Conservation (phyloP, 2,113 vertebrate species). For the Ciconia boyciana region DNA sequence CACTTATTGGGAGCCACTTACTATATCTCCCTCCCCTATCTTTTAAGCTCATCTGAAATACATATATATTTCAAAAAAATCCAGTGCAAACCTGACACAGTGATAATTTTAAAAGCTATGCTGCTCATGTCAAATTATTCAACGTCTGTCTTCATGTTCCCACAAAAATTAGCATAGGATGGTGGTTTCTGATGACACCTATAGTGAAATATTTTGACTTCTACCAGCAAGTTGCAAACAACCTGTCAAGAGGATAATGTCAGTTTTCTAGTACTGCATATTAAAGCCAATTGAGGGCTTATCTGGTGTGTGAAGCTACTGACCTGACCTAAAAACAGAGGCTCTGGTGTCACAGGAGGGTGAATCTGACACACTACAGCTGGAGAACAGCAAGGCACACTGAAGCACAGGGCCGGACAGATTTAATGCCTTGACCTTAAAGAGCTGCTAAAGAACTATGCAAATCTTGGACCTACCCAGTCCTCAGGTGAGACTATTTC, state of each 20-base stretch:
- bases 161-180: slow-evolving; percentile 84
- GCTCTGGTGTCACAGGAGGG: not conserved
- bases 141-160: slow-evolving; percentile 83
- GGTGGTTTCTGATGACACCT: slow-evolving; percentile 82
- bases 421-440: slow-evolving; percentile 1
- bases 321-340: slow-evolving; percentile 35
- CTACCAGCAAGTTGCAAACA: slow-evolving; percentile 81
- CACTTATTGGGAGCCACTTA: not conserved
- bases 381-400: not conserved
- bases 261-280: slow-evolving; percentile 74
- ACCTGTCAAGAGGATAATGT: slow-evolving; percentile 81
- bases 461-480: not conserved
- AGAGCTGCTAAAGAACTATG: not conserved
- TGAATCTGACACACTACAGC: not conserved
- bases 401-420: not conserved
- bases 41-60: slow-evolving; percentile 32
- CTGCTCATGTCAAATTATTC: slow-evolving; percentile 81
- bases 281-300: slow-evolving; percentile 70
- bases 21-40: not conserved
- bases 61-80: slow-evolving; percentile 13
- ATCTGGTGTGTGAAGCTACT: slow-evolving; percentile 30
- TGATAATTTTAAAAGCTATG: slow-evolving; percentile 78
- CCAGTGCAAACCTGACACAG: slow-evolving; percentile 58
- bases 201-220: slow-evolving; percentile 84
- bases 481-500: not conserved